A percentile compares a stretch with the other conserved stretches of the same genome.
Conservation (phyloP, 2,113 vertebrate species). For the Syngnathus floridae region DNA sequence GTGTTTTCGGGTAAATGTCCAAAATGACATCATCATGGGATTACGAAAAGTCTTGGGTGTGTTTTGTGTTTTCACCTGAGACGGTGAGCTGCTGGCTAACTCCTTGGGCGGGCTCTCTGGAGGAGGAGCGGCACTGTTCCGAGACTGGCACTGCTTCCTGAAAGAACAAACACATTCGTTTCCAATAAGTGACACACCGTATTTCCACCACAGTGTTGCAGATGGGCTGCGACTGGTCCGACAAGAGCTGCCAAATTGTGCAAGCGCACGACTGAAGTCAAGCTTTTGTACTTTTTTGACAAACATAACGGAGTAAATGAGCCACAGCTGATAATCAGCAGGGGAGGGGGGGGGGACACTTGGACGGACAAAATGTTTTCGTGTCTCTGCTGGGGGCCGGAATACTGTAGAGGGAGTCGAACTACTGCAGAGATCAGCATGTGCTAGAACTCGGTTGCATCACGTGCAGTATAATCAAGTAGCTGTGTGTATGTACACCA, state of each 20-base stretch:
- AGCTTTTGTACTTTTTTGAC: neutral
- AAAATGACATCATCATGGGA: neutral
- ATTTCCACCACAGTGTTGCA: neutral
- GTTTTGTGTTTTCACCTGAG: conserved; percentile 73
- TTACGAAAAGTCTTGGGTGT: neutral
- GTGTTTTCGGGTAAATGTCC: too few species aligned
- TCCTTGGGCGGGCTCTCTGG: conserved; percentile 84
- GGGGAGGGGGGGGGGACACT: conserved; percentile 25
- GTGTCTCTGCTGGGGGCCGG: conserved; percentile 6
- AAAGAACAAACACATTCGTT: conserved; percentile 16
- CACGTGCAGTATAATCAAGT: conserved; percentile 47
- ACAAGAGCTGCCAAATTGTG: neutral
- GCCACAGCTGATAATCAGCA: conserved; percentile 29
- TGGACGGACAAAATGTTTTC: conserved; percentile 8
- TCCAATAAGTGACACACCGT: neutral
- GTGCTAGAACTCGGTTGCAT: conserved; percentile 63
- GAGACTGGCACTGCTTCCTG: conserved; percentile 84
- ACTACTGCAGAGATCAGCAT: conserved; percentile 55
- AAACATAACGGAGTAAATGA: neutral
- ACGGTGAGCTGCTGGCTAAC: conserved; percentile 74
- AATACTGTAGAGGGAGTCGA: conserved; percentile 14
- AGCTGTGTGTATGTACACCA: conserved; percentile 14
- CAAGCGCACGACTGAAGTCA: neutral
- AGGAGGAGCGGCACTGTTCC: conserved; percentile 58
- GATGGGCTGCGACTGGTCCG: neutral